Percentiles rank a stretch among this genome's conserved stretches.
Conservation (phyloP, 2,797 vertebrate species). For the Eleutherodactylus coqui region DNA sequence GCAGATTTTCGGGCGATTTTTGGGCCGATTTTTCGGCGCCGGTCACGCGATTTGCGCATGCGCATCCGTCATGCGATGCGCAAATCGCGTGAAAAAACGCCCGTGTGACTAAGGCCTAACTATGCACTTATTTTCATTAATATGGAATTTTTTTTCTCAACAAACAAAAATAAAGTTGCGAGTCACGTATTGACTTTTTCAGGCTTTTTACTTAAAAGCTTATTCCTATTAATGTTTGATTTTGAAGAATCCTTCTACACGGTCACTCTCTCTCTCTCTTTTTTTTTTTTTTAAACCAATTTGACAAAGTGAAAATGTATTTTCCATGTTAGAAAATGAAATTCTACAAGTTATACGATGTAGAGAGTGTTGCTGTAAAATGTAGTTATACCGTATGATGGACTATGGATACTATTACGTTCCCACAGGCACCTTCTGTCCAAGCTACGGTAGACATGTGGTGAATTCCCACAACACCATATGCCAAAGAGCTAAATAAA, state of each 20-base stretch:
- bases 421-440: too few relatives aligned
- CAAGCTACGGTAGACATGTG: too few relatives aligned
- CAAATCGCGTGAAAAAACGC: too few relatives aligned
- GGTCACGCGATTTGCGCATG: too few relatives aligned
- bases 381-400: neutral
- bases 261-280: too few relatives aligned
- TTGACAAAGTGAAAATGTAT: slow-evolving; percentile 16
- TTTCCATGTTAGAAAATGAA: slow-evolving; percentile 12
- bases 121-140: slow-evolving; percentile 35
- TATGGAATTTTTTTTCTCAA: slow-evolving; percentile 7
- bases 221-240: slow-evolving; percentile 43
- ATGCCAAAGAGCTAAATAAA: too few relatives aligned
- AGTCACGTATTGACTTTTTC: slow-evolving; percentile 25
- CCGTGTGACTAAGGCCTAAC: too few relatives aligned
- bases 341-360: neutral
- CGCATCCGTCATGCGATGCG: too few relatives aligned
- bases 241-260: slow-evolving; percentile 20
- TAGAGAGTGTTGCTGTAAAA: neutral
- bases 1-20: too few relatives aligned
- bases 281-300: neutral
- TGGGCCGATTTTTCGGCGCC: too few relatives aligned
- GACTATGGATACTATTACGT: too few relatives aligned
- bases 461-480: too few relatives aligned
- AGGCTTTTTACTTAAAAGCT: slow-evolving; percentile 29
- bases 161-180: slow-evolving; percentile 25